Conservation (phyloP, 2,888 invertebrate species). For the Agonopterix arenella region DNA sequence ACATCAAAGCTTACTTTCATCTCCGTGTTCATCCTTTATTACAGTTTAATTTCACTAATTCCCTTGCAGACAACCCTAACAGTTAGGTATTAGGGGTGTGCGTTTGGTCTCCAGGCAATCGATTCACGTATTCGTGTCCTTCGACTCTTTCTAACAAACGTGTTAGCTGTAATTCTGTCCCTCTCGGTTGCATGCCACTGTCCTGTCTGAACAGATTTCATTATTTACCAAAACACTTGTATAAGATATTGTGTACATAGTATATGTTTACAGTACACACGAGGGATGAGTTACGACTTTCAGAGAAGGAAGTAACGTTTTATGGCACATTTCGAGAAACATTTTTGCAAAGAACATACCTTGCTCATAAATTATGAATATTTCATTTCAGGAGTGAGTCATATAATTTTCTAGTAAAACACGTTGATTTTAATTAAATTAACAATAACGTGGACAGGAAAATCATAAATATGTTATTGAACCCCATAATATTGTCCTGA, state of each 20-base stretch:
- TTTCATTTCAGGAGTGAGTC: no score
- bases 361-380: no score
- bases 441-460: no score
- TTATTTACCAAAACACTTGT: conserved; percentile 19
- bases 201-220: conserved; percentile 50
- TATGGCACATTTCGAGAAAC: background rate
- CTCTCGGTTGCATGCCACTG: conserved; percentile 25
- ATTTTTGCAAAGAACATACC: background rate
- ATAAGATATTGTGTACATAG: background rate
- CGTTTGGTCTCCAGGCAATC: conserved; percentile 46
- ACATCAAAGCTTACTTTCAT: conserved; percentile 2
- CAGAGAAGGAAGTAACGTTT: background rate
- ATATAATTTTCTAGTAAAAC: no score
- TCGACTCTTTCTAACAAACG: conserved; percentile 36
- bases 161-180: conserved; percentile 26
- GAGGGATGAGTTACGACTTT: conserved; percentile 10
- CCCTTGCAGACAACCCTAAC: conserved; percentile 36
- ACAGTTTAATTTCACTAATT: conserved; percentile 24
- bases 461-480: no score
- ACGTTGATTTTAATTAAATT: no score
- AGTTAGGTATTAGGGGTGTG: conserved; percentile 57
- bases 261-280: background rate
- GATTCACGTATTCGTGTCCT: conserved; percentile 54
- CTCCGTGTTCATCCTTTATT: conserved; percentile 11
- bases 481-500: no score